Base-by-base conservation (phyloP, 1,140 invertebrate genomes). In the Delia radicum region DNA sequence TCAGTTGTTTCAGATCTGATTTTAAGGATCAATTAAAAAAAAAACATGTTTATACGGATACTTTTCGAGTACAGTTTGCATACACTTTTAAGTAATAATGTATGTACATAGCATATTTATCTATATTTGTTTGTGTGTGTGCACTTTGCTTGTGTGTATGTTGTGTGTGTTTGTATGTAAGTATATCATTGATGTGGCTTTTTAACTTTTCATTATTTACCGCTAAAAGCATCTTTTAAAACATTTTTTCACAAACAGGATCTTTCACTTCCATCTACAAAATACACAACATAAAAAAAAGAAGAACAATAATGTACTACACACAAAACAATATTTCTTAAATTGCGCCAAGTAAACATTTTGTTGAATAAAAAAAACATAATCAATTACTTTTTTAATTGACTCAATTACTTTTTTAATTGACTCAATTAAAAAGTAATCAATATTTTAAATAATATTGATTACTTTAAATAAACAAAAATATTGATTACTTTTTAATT, bases 151-250 rank as follows among this genome's bases (percentile, higher is more conserved):
- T 31, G 28, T 67, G 4, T 21, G 24, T 55, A 55, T 21, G 10
- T 69, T 69, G 18, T 69, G 7, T 10, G 24, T 69, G 65, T 37
- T 10, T 65, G 28, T 31, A 8, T 31, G 65, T 69, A 8, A 21
- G 65, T 37, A 31, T 81, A 76, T 79, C 80, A 85, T 85, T 85
- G 83, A 85, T 85, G 83, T 85, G 83, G 83, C 81, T 82, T 85
- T 85, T 85, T 84, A 85, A 85, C 83, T 85, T 85, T 85, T 85
- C 83, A 85, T 85, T 85, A 85, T 85, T 83, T 84, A 85, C 83
- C 83, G 83, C 83, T 85, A 85, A 85, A 85, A 85, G 83, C 83
- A 82, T 83, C 83, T 85, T 85, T 84, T 82, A 84, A 84, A 85
- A 81, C 80, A 84, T 83, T 80, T 69, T 69, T 33, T 12, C 65